Evolutionary conservation across 1,140 invertebrate species (phyloP), one percentile per base, ranked within the genome.

Genomic region (Cepaea nemoralis): DNA sequence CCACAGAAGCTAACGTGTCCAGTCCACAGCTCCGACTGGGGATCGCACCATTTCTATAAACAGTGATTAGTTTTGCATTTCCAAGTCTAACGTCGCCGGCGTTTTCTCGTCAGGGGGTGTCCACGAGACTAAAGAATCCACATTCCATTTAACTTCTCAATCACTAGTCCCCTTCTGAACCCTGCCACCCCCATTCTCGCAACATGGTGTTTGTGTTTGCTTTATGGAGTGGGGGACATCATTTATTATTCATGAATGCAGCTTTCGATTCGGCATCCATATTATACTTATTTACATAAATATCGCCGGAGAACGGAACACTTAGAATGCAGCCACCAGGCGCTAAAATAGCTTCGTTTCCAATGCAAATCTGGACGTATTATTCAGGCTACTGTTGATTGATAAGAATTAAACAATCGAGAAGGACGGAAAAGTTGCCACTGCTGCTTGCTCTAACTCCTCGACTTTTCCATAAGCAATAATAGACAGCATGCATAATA

Each of bases 221-320:
- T 45, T 50, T 75, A 33, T 24, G 45, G 45, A 48, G 69, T 39
- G 19, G 31, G 10, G 69, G 69, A 71, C 37, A 27, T 5, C 37
- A 24, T 71, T 75, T 75, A 75, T 40, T 75, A 75, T 75, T 75
- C 73, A 75, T 75, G 73, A 75, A 75, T 48, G 1, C 73, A 50
- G 45, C 42, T 45, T 50, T 50, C 73, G 73, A 35, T 35, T 50
- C 40, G 33, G 73, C 73, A 75, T 50, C n/a, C 73, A 75, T 75
- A 75, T 75, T 75, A 45, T 33, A 75, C 73, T 75, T 75, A 75
- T 75, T 75, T 75, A 50, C 73, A 75, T 75, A 75, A 75, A 75
- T 75, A 75, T 75, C 73, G 19, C 42, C 48, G 12, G 45, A 50
- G 45, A 2, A n/a, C 19, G 2, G 40, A 35, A 40, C 73, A 35